Evolutionary conservation across 2,888 invertebrate genomes (phyloP).

Genomic region (Diachrysia chrysitis): DNA sequence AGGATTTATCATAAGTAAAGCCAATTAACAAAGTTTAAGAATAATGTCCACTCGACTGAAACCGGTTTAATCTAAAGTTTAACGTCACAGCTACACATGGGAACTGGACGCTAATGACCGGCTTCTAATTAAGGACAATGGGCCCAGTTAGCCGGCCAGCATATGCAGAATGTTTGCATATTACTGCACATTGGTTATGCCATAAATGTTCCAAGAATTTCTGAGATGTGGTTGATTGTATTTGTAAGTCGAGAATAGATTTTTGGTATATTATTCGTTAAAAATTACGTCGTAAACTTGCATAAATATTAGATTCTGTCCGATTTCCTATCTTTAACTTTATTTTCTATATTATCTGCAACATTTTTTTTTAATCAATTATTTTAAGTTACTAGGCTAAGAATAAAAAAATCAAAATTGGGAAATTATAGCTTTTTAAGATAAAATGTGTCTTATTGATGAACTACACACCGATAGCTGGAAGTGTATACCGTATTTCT

Average conservation of each 20-base stretch:
- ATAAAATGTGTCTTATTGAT: background rate
- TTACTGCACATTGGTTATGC: conserved; percentile 18
- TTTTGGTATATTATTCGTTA: background rate
- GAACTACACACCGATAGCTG: background rate
- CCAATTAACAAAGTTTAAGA: background rate
- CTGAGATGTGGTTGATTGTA: background rate
- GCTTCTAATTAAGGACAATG: conserved; percentile 56
- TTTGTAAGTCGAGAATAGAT: background rate
- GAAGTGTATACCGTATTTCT: background rate
- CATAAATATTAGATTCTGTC: too few relatives aligned
- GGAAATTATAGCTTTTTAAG: background rate
- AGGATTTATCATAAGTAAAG: background rate
- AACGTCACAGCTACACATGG: conserved; percentile 21
- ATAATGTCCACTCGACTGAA: background rate
- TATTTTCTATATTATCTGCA: too few relatives aligned
- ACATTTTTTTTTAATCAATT: too few relatives aligned
- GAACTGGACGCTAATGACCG: conserved; percentile 41
- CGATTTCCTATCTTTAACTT: too few relatives aligned
- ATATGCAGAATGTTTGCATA: conserved; percentile 51
- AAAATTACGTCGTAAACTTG: too few relatives aligned
- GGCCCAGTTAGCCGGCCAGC: conserved; percentile 31
- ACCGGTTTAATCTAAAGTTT: background rate
- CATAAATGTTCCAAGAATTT: background rate
- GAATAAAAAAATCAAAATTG: too few relatives aligned
- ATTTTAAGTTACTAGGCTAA: too few relatives aligned